A percentile compares a stretch with the other conserved stretches of the same genome.
Evolutionary conservation across 2,797 vertebrate genomes (phyloP).

Genomic region (Enoplosus armatus): DNA sequence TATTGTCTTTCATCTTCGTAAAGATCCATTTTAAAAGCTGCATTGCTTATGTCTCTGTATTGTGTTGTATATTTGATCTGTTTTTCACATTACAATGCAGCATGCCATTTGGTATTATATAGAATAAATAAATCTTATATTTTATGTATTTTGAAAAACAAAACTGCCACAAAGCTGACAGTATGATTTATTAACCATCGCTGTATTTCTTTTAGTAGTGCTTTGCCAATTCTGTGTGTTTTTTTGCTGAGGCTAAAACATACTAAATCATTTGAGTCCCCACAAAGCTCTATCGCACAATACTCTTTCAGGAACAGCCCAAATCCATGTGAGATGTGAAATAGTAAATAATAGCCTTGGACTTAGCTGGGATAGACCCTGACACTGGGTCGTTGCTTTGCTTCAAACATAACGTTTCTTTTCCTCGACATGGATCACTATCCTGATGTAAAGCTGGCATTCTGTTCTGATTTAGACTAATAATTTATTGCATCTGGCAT

Average conservation of each 20-base stretch:
- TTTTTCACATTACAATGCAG: conserved; percentile 19
- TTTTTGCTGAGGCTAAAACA: conserved; percentile 58
- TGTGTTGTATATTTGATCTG: conserved; percentile 1
- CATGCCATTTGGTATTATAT: conserved; percentile 10
- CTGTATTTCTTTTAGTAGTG: conserved; percentile 42
- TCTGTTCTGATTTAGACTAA: conserved; percentile 88
- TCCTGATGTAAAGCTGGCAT: conserved; percentile 81
- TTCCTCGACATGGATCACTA: conserved; percentile 76
- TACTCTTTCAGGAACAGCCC: conserved; percentile 50
- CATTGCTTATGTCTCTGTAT: background rate
- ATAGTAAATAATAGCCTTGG: conserved; percentile 76
- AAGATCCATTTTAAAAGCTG: background rate
- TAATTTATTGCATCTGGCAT: conserved; percentile 88
- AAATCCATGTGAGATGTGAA: conserved; percentile 69
- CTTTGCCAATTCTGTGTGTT: conserved; percentile 44
- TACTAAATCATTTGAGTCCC: conserved; percentile 60
- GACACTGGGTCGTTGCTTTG: conserved; percentile 74
- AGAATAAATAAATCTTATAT: conserved; percentile 12
- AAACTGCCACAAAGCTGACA: conserved; percentile 27
- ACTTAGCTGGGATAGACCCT: conserved; percentile 66
- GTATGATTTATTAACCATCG: conserved; percentile 51
- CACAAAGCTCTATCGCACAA: conserved; percentile 53
- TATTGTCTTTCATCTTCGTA: conserved; percentile 11
- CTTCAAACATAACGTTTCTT: conserved; percentile 74
- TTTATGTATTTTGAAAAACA: conserved; percentile 10